Evolutionary conservation across 2,113 vertebrate genomes (phyloP).

Genomic region (Indri indri): DNA sequence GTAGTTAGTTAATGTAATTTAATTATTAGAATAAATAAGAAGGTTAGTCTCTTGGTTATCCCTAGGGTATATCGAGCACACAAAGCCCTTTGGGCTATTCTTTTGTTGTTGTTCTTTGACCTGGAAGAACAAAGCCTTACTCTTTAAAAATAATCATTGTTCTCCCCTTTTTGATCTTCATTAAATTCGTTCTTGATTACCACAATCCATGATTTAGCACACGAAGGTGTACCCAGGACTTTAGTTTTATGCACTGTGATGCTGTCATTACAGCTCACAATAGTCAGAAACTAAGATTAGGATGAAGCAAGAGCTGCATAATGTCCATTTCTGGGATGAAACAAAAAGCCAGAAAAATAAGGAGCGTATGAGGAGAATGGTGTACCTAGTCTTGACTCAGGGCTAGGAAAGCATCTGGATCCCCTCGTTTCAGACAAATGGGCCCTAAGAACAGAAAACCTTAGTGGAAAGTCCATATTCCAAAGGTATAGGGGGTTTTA

Average conservation of each 20-base stretch:
- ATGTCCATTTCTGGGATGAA: not conserved
- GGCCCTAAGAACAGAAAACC: not conserved
- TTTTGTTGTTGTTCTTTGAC: not conserved
- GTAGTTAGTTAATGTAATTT: too few species aligned
- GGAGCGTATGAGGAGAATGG: too few species aligned
- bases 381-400: not conserved
- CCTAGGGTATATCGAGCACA: not conserved
- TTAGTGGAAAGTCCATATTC: not conserved
- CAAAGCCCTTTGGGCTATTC: not conserved
- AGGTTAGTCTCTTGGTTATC: not conserved
- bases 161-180: not conserved
- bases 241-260: not conserved
- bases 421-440: not conserved
- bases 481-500: rapidly evolving
- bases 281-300: not conserved
- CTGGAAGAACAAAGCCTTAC: not conserved
- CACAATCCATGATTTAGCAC: not conserved
- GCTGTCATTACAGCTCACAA: not conserved
- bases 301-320: not conserved
- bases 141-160: not conserved
- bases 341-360: not conserved
- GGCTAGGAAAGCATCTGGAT: rapidly evolving
- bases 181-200: not conserved
- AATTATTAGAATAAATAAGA: not conserved
- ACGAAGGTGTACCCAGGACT: not conserved